These are phyloP conservation scores for Ypsolopha sequella DNA, from an alignment of 2,888 invertebrate species.

Conservation along the genomic window DNA sequence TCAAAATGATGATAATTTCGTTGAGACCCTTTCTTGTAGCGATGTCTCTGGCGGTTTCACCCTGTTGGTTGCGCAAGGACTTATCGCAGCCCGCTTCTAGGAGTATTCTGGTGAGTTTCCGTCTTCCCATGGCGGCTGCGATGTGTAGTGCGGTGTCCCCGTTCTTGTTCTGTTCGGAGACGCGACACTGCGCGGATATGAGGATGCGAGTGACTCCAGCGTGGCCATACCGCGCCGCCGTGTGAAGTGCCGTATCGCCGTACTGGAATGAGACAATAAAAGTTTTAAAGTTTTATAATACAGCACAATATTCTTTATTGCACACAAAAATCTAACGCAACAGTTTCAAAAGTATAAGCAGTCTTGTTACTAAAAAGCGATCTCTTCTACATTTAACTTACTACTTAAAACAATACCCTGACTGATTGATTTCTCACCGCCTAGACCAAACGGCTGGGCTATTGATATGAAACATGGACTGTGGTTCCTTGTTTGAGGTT, in stretches of 20 bases:
- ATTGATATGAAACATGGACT: too few relatives aligned
- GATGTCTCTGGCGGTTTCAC: conserved; percentile 91
- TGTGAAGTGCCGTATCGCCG: conserved; percentile 95
- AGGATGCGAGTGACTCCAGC: conserved; percentile 95
- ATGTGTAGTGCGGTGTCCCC: conserved; percentile 96
- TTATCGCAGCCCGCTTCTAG: conserved; percentile 86
- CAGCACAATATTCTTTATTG: too few relatives aligned
- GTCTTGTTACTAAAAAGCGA: too few relatives aligned
- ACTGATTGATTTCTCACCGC: too few relatives aligned
- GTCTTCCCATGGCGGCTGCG: conserved; percentile 91
- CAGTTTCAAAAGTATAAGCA: too few relatives aligned
- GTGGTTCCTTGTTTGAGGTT: too few relatives aligned
- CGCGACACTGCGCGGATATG: conserved; percentile 88
- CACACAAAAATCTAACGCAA: too few relatives aligned
- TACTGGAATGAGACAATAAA: conserved; percentile 72
- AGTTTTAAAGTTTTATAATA: too few relatives aligned
- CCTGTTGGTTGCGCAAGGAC: conserved; percentile 81
- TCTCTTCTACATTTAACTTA: too few relatives aligned
- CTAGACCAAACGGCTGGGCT: too few relatives aligned
- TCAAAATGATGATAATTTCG: conserved; percentile 86
- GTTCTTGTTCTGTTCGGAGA: conserved; percentile 94
- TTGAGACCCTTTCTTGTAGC: conserved; percentile 87
- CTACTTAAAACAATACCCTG: too few relatives aligned
- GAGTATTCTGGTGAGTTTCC: conserved; percentile 91
- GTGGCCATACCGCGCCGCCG: conserved; percentile 95